A percentile compares a stretch with the other conserved stretches of the same genome.
Conservation (phyloP, 2,113 vertebrate genomes). For the Synchiropus splendidus region DNA sequence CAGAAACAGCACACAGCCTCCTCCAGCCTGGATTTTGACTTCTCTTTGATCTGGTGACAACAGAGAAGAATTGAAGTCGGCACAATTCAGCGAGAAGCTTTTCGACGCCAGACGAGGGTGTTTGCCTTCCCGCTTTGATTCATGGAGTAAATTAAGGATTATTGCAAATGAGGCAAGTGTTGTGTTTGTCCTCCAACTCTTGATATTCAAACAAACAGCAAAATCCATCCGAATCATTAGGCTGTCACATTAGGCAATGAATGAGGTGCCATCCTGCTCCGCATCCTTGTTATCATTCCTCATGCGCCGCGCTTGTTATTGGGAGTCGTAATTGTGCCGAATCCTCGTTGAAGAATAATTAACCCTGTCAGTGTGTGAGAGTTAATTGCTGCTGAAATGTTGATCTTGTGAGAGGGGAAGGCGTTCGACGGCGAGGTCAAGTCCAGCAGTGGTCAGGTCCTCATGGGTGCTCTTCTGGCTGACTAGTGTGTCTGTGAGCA, state of each 20-base stretch:
- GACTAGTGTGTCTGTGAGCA: too few species aligned
- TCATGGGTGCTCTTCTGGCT: too few species aligned
- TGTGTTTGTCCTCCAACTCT: conserved; percentile 31
- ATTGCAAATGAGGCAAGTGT: conserved; percentile 31
- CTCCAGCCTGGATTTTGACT: conserved; percentile 12
- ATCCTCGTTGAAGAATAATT: conserved; percentile 1
- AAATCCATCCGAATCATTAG: conserved; percentile 11
- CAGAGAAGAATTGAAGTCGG: conserved; percentile 34
- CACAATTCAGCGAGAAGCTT: conserved; percentile 26
- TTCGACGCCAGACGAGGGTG: conserved; percentile 16
- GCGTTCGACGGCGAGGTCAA: too few species aligned
- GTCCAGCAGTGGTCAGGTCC: too few species aligned
- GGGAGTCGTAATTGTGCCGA: background rate
- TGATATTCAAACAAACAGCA: conserved; percentile 25
- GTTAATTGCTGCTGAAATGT: conserved; percentile 11
- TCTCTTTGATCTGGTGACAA: conserved; percentile 45
- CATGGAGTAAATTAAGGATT: conserved; percentile 38
- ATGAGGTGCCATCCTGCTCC: background rate
- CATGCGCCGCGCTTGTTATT: conserved; percentile 1
- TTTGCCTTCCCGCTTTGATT: conserved; percentile 31
- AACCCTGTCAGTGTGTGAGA: conserved; percentile 6
- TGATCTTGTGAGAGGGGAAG: too few species aligned
- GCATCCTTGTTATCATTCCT: conserved; percentile 2
- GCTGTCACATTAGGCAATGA: conserved; percentile 15
- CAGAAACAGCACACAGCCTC: conserved; percentile 22